Evolutionary conservation across 2,888 invertebrate species (phyloP).

Genomic region (Eupithecia subumbrata): DNA sequence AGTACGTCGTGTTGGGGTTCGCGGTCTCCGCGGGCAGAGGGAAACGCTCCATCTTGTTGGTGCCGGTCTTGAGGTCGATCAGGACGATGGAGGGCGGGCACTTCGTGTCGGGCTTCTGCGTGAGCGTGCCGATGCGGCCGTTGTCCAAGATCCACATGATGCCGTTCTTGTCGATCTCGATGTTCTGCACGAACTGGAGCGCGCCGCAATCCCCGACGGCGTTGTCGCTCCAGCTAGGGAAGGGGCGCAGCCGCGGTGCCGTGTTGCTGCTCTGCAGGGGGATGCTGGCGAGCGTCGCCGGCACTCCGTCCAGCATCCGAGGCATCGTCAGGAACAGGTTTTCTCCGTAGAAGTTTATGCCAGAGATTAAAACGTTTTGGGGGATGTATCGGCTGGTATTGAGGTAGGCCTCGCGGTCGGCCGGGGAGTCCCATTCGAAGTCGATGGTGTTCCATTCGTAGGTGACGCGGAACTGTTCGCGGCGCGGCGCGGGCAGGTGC

Average conservation of each 20-base stretch:
- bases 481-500: slow-evolving; percentile 64
- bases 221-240: slow-evolving; percentile 89
- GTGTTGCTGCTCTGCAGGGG: slow-evolving; percentile 78
- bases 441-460: slow-evolving; percentile 90
- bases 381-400: slow-evolving; percentile 85
- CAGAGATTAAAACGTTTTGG: slow-evolving; percentile 87
- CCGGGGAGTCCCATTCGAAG: slow-evolving; percentile 86
- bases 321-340: slow-evolving; percentile 88
- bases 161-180: slow-evolving; percentile 89
- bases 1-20: slow-evolving; percentile 82
- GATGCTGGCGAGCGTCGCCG: slow-evolving; percentile 86
- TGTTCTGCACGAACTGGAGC: slow-evolving; percentile 89
- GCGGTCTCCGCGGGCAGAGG: slow-evolving; percentile 86
- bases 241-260: slow-evolving; percentile 86
- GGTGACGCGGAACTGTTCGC: slow-evolving; percentile 86
- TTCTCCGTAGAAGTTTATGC: slow-evolving; percentile 87
- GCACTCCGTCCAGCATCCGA: slow-evolving; percentile 88
- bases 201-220: slow-evolving; percentile 86
- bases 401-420: slow-evolving; percentile 80
- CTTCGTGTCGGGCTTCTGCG: slow-evolving; percentile 76
- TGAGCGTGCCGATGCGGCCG: slow-evolving; percentile 86
- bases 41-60: slow-evolving; percentile 83
- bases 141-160: slow-evolving; percentile 88
- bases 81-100: slow-evolving; percentile 88
- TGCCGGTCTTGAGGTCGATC: slow-evolving; percentile 86